These are phyloP conservation scores for Danio aesculapii DNA, from an alignment of 2,797 vertebrate genomes.

Conservation along the genomic window DNA sequence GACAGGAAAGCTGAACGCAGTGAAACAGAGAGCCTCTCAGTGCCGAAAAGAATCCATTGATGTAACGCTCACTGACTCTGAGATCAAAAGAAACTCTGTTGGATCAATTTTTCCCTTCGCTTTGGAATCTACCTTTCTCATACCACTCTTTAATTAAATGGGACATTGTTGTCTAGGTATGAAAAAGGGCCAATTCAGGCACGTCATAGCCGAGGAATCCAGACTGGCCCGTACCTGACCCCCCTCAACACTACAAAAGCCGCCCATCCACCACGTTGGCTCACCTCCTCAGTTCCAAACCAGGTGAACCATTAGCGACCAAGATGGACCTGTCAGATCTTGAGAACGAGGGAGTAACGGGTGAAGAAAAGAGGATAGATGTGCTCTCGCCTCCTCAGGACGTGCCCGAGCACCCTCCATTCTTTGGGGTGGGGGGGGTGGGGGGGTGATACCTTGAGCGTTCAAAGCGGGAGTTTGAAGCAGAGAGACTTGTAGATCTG, in stretches of 20 bases:
- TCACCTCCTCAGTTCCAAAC: constrained; percentile 14
- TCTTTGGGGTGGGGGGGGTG: not conserved
- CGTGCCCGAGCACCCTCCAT: constrained; percentile 41
- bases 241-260: constrained; percentile 24
- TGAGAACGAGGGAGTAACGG: constrained; percentile 24
- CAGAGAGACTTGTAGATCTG: constrained; percentile 66
- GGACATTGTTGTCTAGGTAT: constrained; percentile 56
- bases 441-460: constrained; percentile 36
- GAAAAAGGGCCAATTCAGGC: constrained; percentile 49
- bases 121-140: constrained; percentile 51
- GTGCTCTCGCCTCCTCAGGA: constrained; percentile 21
- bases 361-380: constrained; percentile 49
- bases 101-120: constrained; percentile 28
- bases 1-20: constrained; percentile 43
- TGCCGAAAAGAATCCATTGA: constrained; percentile 58
- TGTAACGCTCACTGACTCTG: constrained; percentile 41
- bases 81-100: constrained; percentile 60
- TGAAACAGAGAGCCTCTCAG: constrained; percentile 55
- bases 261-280: not conserved
- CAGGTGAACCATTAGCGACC: constrained; percentile 55
- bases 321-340: constrained; percentile 50
- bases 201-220: constrained; percentile 51
- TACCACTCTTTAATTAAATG: constrained; percentile 63
- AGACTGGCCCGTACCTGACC: constrained; percentile 46
- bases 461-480: constrained; percentile 51